phyloP scores from a whole-genome alignment of 1,140 invertebrate genomes.

The Metaphire vulgaris region DNA sequence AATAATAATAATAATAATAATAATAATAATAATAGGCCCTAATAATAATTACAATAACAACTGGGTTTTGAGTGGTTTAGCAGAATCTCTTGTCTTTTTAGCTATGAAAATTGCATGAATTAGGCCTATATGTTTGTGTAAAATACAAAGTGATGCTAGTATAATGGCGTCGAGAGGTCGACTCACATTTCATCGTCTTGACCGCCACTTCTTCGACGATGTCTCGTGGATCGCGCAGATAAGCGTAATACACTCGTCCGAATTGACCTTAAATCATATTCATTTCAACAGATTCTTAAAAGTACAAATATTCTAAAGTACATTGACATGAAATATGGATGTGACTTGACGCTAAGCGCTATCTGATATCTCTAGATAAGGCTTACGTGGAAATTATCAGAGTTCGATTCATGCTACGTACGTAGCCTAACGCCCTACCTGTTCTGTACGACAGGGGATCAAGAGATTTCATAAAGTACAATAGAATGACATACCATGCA shows the following conservation, averaged over 20 bases:
- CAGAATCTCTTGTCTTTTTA: too few species aligned
- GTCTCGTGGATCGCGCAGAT: constrained; percentile 30
- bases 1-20: neutral
- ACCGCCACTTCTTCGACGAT: constrained; percentile 25
- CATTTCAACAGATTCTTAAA: too few species aligned
- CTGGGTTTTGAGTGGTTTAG: too few species aligned
- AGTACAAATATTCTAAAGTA: neutral
- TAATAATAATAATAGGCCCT: neutral
- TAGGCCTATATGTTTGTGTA: neutral
- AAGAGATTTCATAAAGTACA: too few species aligned
- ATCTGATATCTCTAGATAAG: neutral
- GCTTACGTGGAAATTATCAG: neutral
- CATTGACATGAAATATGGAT: neutral
- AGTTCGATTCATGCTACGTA: too few species aligned
- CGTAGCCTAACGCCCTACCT: too few species aligned
- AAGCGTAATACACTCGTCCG: constrained; percentile 24
- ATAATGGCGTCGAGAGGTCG: neutral
- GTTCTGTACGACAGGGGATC: too few species aligned
- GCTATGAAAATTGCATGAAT: too few species aligned
- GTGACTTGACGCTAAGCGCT: neutral
- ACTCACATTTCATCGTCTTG: constrained; percentile 28
- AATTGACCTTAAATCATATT: constrained; percentile 30
- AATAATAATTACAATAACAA: too few species aligned
- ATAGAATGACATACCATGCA: too few species aligned
- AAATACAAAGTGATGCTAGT: neutral